Percentiles rank a stretch among this genome's conserved stretches.
phyloP scores from a whole-genome alignment of 2,113 vertebrate species.

The Coracopsis vasa region DNA sequence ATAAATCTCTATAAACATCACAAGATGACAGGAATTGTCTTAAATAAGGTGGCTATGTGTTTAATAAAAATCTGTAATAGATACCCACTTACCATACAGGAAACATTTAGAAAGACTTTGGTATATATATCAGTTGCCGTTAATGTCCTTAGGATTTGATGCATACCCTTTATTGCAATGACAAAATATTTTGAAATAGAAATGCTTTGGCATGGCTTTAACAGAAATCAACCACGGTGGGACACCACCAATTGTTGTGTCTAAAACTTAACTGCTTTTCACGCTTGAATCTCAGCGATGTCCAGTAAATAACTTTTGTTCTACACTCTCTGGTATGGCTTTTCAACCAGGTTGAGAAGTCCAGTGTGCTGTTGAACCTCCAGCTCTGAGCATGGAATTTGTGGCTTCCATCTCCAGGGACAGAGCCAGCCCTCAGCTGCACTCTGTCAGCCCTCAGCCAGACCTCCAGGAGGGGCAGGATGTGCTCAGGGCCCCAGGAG shows the following conservation, averaged over 20 bases:
- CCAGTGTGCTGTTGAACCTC: not conserved
- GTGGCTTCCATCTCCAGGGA: not conserved
- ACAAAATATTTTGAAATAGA: not conserved
- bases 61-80: not conserved
- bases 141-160: not conserved
- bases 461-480: not conserved
- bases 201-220: not conserved
- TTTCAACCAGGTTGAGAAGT: not conserved
- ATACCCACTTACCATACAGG: not conserved
- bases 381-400: not conserved
- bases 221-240: not conserved
- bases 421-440: not conserved
- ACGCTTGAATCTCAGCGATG: not conserved
- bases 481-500: not conserved
- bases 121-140: not conserved
- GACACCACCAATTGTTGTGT: not conserved
- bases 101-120: not conserved
- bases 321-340: not conserved
- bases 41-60: not conserved
- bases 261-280: not conserved
- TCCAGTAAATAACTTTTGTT: not conserved
- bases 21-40: not conserved
- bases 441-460: not conserved
- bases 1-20: not conserved
- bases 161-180: not conserved